phyloP scores from a whole-genome alignment of 2,797 vertebrate species.

The Alcedo quadribrachys region DNA sequence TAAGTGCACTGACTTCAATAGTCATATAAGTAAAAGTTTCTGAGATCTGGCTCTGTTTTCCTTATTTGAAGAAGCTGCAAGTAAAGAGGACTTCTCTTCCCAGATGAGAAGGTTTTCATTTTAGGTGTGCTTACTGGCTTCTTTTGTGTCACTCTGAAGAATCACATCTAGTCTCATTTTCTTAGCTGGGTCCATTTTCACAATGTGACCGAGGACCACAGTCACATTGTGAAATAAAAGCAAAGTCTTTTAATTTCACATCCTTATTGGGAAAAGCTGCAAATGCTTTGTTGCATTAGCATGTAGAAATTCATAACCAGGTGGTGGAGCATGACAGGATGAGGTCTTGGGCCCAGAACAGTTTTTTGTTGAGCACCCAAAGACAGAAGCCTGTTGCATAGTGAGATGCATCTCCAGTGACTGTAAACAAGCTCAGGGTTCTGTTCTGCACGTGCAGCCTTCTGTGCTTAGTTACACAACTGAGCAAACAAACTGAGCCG shows the following conservation, averaged over 20 bases:
- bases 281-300: not conserved
- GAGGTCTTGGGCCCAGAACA: not conserved
- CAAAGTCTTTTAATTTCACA: not conserved
- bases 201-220: not conserved
- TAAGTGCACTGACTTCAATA: not conserved
- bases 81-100: not conserved
- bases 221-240: not conserved
- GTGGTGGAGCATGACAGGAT: not conserved
- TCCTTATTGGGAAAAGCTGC: not conserved
- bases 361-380: not conserved
- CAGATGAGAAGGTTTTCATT: not conserved
- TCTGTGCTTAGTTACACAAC: not conserved
- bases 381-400: not conserved
- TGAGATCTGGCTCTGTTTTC: not conserved
- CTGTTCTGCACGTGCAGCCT: not conserved
- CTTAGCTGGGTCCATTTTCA: not conserved
- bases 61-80: constrained; percentile 17
- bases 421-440: not conserved
- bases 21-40: not conserved
- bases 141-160: not conserved
- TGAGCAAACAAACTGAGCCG: not conserved
- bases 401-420: not conserved
- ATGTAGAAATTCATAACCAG: rapidly evolving
- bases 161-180: not conserved
- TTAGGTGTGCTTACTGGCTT: not conserved